Conservation (phyloP, 2,113 vertebrate species). For the Leucoraja erinaceus region DNA sequence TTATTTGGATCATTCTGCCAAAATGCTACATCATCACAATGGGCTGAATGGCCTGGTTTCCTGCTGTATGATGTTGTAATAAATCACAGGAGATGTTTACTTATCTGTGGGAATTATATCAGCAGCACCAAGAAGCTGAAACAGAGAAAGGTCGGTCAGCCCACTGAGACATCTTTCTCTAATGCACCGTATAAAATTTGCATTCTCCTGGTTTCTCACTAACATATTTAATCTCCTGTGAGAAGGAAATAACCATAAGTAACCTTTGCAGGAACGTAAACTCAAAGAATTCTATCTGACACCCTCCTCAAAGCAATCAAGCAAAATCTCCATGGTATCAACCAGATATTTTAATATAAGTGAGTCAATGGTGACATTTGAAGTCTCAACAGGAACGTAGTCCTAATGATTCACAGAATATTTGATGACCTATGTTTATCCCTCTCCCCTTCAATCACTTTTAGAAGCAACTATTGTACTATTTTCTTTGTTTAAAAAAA, state of each 20-base stretch:
- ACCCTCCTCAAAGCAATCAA: constrained; percentile 11
- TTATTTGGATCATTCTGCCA: neutral
- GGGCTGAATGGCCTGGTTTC: neutral
- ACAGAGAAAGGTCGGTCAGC: neutral
- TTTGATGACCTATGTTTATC: constrained; percentile 9
- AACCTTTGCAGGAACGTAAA: constrained; percentile 23
- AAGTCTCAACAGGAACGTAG: neutral
- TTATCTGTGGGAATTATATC: neutral
- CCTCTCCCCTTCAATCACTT: neutral
- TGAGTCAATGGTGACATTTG: constrained; percentile 1
- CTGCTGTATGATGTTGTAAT: neutral
- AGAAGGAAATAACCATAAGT: constrained; percentile 19
- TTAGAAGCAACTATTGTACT: neutral
- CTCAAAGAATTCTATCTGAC: neutral
- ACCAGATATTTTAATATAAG: neutral
- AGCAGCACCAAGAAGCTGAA: neutral
- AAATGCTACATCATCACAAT: neutral
- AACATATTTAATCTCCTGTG: constrained; percentile 1
- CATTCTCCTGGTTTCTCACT: neutral
- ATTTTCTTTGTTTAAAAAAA: neutral
- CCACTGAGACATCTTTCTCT: neutral
- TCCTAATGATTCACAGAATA: constrained; percentile 29
- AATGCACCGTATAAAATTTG: neutral
- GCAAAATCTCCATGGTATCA: constrained; percentile 17
- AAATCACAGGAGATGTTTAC: neutral